phyloP scores from a whole-genome alignment of 2,797 vertebrate genomes.

The Enteromius viviparus region DNA sequence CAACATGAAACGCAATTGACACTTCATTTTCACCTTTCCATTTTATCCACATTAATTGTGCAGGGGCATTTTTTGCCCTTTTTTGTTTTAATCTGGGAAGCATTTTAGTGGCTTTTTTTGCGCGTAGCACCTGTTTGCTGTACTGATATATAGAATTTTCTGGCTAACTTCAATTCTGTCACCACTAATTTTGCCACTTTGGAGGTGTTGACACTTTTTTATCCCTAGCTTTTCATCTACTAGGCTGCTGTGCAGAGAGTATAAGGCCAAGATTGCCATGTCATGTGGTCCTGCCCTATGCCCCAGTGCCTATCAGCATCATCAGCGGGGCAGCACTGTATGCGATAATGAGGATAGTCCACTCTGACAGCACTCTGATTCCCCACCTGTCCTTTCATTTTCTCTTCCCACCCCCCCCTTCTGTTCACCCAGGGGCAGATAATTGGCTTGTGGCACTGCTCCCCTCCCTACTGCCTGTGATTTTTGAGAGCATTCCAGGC shows the following conservation, averaged over 20 bases:
- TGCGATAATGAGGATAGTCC: conserved; percentile 40
- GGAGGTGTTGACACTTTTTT: conserved; percentile 19
- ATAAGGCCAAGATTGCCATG: conserved; percentile 19
- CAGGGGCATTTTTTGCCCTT: background rate
- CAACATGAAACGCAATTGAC: background rate
- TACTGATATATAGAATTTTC: background rate
- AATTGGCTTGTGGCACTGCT: conserved; percentile 70
- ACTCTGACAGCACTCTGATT: conserved; percentile 32
- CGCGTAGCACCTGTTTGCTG: too few relatives aligned
- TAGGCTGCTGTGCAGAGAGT: background rate
- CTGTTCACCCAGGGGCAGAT: conserved; percentile 59
- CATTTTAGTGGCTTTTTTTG: background rate
- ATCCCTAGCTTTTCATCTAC: background rate
- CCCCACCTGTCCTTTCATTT: conserved; percentile 33
- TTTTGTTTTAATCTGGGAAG: background rate
- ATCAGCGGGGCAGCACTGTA: conserved; percentile 25
- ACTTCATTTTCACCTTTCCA: background rate
- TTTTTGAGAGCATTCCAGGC: conserved; percentile 54
- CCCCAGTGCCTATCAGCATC: conserved; percentile 23
- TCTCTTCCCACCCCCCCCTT: conserved; percentile 14
- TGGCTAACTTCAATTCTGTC: background rate
- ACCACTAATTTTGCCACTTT: conserved; percentile 3
- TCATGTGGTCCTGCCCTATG: conserved; percentile 31
- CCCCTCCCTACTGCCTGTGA: conserved; percentile 57
- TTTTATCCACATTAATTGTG: background rate